A percentile compares a stretch with the other conserved stretches of the same genome.
phyloP scores from a whole-genome alignment of 2,888 invertebrate genomes.

The Ctenicera cuprea region DNA sequence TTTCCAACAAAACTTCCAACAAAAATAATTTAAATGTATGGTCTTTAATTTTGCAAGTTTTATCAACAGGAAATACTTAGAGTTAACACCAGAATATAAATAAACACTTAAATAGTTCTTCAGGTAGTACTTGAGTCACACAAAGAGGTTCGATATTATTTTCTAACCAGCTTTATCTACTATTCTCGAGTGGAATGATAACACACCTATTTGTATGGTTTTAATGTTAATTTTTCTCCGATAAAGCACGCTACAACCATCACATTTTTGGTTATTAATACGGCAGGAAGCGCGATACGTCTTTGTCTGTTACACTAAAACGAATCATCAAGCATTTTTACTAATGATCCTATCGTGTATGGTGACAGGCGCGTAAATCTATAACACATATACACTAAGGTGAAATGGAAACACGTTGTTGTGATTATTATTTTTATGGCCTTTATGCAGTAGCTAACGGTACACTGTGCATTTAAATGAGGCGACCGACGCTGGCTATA shows the following conservation, averaged over 20 bases:
- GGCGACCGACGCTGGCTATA: constrained; percentile 9
- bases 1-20: too few relatives aligned
- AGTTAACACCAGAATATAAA: not conserved
- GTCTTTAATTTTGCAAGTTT: constrained; percentile 1
- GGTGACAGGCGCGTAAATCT: constrained; percentile 30
- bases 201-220: constrained; percentile 21
- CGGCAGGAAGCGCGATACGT: constrained; percentile 28
- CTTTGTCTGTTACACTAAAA: constrained; percentile 17
- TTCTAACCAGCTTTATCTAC: not conserved
- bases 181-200: constrained; percentile 1
- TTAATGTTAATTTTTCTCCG: constrained; percentile 38
- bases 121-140: constrained; percentile 1
- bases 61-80: constrained; percentile 10
- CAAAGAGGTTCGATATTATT: not conserved
- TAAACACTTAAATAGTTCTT: constrained; percentile 3
- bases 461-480: constrained; percentile 38
- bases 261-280: constrained; percentile 36
- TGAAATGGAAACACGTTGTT: constrained; percentile 37
- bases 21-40: too few relatives aligned
- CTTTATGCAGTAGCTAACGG: constrained; percentile 43
- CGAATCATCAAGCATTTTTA: constrained; percentile 24
- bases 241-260: constrained; percentile 30
- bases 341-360: constrained; percentile 23
- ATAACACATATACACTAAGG: constrained; percentile 21
- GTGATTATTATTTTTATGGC: constrained; percentile 46